Conservation (phyloP, 2,888 invertebrate genomes). For the Cephus sareptanus region DNA sequence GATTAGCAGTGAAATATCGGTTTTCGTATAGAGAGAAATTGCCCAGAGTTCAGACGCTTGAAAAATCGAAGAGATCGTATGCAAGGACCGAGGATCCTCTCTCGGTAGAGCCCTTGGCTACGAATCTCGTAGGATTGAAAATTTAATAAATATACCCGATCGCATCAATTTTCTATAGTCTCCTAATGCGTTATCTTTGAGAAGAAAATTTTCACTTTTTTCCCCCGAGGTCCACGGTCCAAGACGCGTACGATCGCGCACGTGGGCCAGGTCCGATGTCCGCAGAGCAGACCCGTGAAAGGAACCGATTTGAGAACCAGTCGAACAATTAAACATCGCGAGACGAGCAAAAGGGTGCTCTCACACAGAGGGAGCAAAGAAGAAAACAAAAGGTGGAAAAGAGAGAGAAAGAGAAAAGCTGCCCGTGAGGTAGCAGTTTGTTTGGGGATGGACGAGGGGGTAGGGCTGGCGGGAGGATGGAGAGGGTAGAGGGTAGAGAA, state of each 20-base stretch:
- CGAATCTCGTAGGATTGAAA: neutral
- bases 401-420: constrained; percentile 6
- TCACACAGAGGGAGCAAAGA: constrained; percentile 5
- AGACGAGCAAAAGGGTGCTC: constrained; percentile 28
- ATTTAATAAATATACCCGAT: neutral
- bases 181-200: neutral
- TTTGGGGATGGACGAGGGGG: constrained; percentile 11
- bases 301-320: constrained; percentile 48
- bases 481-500: constrained; percentile 10
- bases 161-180: neutral
- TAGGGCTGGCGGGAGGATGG: neutral
- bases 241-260: neutral
- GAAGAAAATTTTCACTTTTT: neutral
- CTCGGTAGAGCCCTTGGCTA: neutral
- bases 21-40: constrained; percentile 63
- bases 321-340: constrained; percentile 55
- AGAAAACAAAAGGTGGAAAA: constrained; percentile 6
- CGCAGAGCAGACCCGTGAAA: neutral
- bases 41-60: constrained; percentile 37
- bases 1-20: constrained; percentile 66
- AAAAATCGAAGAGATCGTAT: constrained; percentile 33
- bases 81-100: neutral
- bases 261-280: neutral
- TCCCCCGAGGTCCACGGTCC: neutral
- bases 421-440: neutral